phyloP scores from a whole-genome alignment of 2,888 invertebrate genomes.

The Coelogynopora nodosa region DNA sequence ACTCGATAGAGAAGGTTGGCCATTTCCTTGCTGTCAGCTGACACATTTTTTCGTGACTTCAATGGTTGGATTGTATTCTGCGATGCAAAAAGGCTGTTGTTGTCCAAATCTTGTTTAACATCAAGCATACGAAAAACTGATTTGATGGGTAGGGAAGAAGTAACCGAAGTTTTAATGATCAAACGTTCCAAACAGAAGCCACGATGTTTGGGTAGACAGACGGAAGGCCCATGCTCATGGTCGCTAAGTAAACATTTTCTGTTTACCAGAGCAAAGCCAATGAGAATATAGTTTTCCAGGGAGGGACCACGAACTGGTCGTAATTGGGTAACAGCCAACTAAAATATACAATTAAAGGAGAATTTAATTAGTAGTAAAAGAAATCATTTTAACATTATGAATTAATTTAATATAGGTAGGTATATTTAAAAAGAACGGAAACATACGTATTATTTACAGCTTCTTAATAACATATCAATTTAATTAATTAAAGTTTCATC shows the following conservation, averaged over 20 bases:
- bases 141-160: not conserved
- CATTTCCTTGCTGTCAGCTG: not conserved
- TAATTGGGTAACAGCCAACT: not conserved
- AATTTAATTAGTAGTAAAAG: too few relatives aligned
- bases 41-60: not conserved
- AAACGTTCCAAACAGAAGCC: not conserved
- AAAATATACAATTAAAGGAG: too few relatives aligned
- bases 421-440: too few relatives aligned
- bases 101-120: not conserved
- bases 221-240: not conserved
- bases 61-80: not conserved
- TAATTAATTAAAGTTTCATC: too few relatives aligned
- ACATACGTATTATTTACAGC: too few relatives aligned
- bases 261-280: not conserved
- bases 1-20: not conserved
- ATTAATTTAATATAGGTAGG: too few relatives aligned
- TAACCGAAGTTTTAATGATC: not conserved
- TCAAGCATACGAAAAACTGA: not conserved
- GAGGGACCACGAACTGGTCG: not conserved
- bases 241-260: not conserved
- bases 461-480: too few relatives aligned
- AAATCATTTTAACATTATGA: too few relatives aligned
- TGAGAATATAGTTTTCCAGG: not conserved
- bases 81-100: not conserved
- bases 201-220: not conserved